phyloP scores from a whole-genome alignment of 2,888 invertebrate species.

The Abrostola triplasia region DNA sequence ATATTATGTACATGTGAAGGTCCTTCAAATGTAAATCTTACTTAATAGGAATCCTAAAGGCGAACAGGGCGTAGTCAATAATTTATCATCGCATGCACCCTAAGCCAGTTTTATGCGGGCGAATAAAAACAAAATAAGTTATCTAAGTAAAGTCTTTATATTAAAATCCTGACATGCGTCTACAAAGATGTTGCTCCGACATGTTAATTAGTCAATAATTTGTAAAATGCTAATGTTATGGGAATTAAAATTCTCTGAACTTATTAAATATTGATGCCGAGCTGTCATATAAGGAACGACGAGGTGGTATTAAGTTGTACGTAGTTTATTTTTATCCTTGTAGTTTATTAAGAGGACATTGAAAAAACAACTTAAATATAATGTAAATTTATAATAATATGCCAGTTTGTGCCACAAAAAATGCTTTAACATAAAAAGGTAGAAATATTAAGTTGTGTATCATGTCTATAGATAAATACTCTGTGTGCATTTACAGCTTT shows the following conservation, averaged over 20 bases:
- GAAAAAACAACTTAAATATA: background rate
- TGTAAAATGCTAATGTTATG: conserved; percentile 49
- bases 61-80: background rate
- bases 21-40: no score
- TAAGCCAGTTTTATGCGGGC: conserved; percentile 32
- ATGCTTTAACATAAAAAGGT: background rate
- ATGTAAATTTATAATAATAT: background rate
- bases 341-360: conserved; percentile 1
- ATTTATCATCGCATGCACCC: conserved; percentile 12
- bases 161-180: conserved; percentile 41
- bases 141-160: conserved; percentile 33
- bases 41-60: no score
- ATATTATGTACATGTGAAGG: no score
- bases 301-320: conserved; percentile 26
- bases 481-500: background rate
- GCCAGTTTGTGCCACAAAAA: background rate
- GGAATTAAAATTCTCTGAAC: conserved; percentile 32
- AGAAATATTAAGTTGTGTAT: background rate
- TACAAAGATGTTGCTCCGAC: conserved; percentile 27
- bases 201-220: conserved; percentile 50
- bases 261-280: conserved; percentile 40
- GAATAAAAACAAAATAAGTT: conserved; percentile 26
- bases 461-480: no score
- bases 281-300: conserved; percentile 13
- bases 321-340: conserved; percentile 23